Base-by-base conservation (phyloP, 2,797 vertebrate species). In the Silurus aristotelis region DNA sequence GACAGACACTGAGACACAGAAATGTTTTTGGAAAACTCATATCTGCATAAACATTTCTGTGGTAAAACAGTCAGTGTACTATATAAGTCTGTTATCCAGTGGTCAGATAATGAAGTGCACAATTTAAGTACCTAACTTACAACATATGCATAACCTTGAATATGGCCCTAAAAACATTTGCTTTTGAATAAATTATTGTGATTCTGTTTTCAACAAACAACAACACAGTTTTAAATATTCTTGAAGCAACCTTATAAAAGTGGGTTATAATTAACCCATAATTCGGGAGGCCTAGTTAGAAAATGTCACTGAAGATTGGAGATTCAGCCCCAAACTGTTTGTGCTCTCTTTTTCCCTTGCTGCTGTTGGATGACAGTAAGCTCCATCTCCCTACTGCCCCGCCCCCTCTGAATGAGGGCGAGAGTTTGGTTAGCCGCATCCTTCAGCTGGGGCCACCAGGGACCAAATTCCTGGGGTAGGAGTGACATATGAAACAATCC, bases 351-450 rank as follows among this genome's bases (percentile, higher is more conserved):
- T 97, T 91, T 92, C 75, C 95, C 95, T 94, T 97, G 97, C 98
- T 99, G 97, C 98, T 94, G 95, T 94, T 82, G 97, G 98, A 98
- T 94, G 86, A 87, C 97, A 99, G 98, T 98, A 99, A 99, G 96
- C 98, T 99, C 90, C 98, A 99, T 94, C 98, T 99, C 92, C 98
- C 98, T 94, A 97, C 95, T 91, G 97, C 98, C 91, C 98, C 98
- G 92, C 98, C 98, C 94, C 98, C 98, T 96, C 97, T 99, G 95
- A 99, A 99, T 94, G 98, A 99, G 97, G 98, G 98, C 90, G 98
- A 99, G 96, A 99, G 98, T 95, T 96, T 99, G 97, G 98, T 99
- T 97, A 99, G 98, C 97, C 96, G 98, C 96, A 99, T 99, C 95
- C 98, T 99, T 92, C 98, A 99, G 96, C 98, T 99, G 91, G 98